Percentiles rank a stretch among this genome's conserved stretches.
Evolutionary conservation across 2,888 invertebrate species (phyloP).

Genomic region (Lobophora halterata): DNA sequence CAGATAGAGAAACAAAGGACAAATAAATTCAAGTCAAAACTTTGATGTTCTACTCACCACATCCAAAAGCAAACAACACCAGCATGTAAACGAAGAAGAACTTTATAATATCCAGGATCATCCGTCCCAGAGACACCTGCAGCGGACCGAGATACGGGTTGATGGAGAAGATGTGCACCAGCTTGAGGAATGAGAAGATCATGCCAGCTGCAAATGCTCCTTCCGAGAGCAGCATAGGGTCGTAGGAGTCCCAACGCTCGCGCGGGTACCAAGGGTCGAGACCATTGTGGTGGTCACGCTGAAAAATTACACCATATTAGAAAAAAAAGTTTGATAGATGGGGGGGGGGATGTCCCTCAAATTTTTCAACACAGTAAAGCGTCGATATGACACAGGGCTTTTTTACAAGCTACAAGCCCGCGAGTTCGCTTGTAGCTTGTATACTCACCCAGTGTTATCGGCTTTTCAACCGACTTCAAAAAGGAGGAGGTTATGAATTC

Average conservation of each 20-base stretch:
- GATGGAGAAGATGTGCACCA: conserved; percentile 98
- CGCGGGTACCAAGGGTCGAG: conserved; percentile 92
- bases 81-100: conserved; percentile 97
- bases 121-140: conserved; percentile 96
- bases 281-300: conserved; percentile 86
- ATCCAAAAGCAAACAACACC: conserved; percentile 97
- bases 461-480: too few relatives aligned
- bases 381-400: too few relatives aligned
- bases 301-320: conserved; percentile 23
- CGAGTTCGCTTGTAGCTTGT: too few relatives aligned
- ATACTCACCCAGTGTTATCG: too few relatives aligned
- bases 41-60: conserved; percentile 84
- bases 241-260: conserved; percentile 96
- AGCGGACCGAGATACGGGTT: conserved; percentile 96
- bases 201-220: conserved; percentile 98
- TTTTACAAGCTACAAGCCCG: too few relatives aligned
- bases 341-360: too few relatives aligned
- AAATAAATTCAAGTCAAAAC: too few relatives aligned
- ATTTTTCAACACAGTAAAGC: too few relatives aligned
- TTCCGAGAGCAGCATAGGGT: conserved; percentile 96
- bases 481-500: too few relatives aligned
- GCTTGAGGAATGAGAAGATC: conserved; percentile 96
- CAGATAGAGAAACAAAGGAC: too few relatives aligned
- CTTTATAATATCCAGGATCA: conserved; percentile 97
- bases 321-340: too few relatives aligned